Conservation (phyloP, 2,797 vertebrate species). For the Oreochromis grahami region DNA sequence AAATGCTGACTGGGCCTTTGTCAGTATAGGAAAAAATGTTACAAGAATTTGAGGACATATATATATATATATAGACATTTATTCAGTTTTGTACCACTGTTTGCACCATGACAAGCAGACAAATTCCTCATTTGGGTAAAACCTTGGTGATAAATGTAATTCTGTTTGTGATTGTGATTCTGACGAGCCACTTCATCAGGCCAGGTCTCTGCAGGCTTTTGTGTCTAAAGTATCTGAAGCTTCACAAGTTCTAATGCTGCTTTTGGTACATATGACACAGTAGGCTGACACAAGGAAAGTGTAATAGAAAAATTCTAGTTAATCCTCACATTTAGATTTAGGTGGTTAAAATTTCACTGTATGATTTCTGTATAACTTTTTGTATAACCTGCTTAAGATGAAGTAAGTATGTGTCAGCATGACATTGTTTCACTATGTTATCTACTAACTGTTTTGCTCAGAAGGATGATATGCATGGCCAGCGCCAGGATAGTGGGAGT, state of each 20-base stretch:
- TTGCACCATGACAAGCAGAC: neutral
- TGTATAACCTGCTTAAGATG: neutral
- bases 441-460: neutral
- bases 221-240: neutral
- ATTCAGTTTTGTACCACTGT: neutral
- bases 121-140: neutral
- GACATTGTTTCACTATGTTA: neutral
- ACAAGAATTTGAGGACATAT: neutral
- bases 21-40: neutral
- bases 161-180: neutral
- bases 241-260: neutral
- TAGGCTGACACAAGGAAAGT: no score
- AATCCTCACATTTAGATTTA: no score
- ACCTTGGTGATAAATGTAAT: neutral
- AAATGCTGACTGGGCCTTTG: neutral
- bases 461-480: neutral
- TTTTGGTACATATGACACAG: neutral
- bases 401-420: neutral
- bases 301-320: no score
- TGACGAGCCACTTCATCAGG: neutral
- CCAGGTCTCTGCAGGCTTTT: neutral
- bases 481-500: neutral
- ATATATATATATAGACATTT: fast-evolving
- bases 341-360: neutral
- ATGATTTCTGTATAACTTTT: neutral